Conservation (phyloP, 2,113 vertebrate species). For the Macquaria australasica region DNA sequence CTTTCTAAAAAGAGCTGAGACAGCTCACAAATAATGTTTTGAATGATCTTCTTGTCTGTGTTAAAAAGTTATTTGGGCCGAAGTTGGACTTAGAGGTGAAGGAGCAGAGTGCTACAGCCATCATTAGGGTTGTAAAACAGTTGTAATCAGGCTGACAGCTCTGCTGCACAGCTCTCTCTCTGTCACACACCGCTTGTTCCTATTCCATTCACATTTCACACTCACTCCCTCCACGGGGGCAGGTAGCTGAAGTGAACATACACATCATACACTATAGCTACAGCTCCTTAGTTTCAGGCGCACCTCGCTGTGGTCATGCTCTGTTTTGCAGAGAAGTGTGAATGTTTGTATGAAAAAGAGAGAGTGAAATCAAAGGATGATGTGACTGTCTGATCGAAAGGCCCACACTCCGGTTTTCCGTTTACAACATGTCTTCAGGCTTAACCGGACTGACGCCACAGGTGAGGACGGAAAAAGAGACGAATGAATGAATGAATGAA, state of each 20-base stretch:
- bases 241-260: conserved; percentile 6
- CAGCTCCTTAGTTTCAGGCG: neutral
- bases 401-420: conserved; percentile 34
- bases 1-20: neutral
- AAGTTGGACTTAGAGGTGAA: conserved; percentile 1
- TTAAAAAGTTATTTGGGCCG: neutral
- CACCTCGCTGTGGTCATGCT: neutral
- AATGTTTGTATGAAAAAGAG: neutral
- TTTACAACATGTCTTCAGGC: neutral
- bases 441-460: neutral
- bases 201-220: conserved; percentile 53
- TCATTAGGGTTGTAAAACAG: conserved; percentile 30
- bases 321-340: conserved; percentile 3
- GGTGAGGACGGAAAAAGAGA: neutral
- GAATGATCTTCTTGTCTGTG: neutral
- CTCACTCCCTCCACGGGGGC: neutral
- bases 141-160: conserved; percentile 46
- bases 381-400: conserved; percentile 11
- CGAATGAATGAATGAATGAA: neutral
- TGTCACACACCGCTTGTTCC: conserved; percentile 35
- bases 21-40: neutral
- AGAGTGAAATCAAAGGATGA: conserved; percentile 8
- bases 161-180: conserved; percentile 23
- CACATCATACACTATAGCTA: neutral
- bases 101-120: conserved; percentile 13